Conservation (phyloP, 2,797 vertebrate genomes). For the Eurystomus glaucurus region DNA sequence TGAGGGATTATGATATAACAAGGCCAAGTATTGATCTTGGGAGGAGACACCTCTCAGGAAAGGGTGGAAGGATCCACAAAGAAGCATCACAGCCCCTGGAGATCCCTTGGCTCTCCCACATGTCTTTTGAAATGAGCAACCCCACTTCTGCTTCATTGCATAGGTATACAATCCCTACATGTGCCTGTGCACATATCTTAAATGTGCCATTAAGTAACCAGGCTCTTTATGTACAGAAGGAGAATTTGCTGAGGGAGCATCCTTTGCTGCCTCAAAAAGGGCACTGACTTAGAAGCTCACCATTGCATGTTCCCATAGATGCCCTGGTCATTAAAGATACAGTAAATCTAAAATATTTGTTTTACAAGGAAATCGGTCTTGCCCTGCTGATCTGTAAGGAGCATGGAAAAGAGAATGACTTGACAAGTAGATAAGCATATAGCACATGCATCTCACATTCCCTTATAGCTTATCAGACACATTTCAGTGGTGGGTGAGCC, state of each 20-base stretch:
- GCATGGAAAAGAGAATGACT: not conserved
- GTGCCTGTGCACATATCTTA: not conserved
- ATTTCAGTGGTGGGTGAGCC: not conserved
- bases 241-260: not conserved
- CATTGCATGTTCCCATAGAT: not conserved
- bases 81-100: not conserved
- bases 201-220: not conserved
- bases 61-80: not conserved
- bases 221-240: not conserved
- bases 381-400: not conserved
- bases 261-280: not conserved
- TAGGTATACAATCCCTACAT: fast-evolving
- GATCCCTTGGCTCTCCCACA: not conserved
- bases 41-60: not conserved
- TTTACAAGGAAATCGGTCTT: not conserved
- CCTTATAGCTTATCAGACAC: fast-evolving
- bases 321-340: not conserved
- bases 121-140: not conserved
- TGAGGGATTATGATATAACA: not conserved
- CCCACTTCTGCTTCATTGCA: not conserved
- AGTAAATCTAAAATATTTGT: not conserved
- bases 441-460: not conserved
- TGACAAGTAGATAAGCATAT: not conserved
- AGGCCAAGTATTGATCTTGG: not conserved
- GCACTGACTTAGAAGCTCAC: not conserved